Evolutionary conservation across 2,797 vertebrate genomes (phyloP), one percentile per base, ranked within the genome.

Genomic region (Sparus aurata): DNA sequence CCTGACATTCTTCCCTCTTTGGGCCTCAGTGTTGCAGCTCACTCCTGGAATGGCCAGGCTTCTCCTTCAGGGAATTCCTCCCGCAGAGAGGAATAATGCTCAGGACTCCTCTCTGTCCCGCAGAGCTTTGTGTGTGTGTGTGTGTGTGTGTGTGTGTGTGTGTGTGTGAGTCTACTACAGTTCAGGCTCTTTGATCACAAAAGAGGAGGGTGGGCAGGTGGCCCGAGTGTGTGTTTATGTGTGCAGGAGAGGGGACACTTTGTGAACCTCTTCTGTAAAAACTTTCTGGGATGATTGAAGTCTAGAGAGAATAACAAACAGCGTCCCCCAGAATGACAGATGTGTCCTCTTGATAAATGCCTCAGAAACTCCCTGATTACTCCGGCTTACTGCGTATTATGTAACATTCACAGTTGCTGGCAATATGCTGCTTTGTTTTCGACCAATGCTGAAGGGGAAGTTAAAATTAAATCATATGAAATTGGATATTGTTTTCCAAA

Each of bases 231-330:
- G 86, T 93, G 92, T 94, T 91, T 92, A 68, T 92, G 86, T 93
- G 85, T 87, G 80, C 82, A 86, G 85, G 67, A 84, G 88, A 79
- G 82, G 87, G 79, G 85, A 83, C 73, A 79, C 88, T 92, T 94
- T 94, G 90, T 95, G 95, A 95, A 94, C 76, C 87, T 79, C 74
- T 84, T 84, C 87, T 94, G 85, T 93, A 86, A 87, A 94, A 94
- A 88, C 86, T 52, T 89, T 94, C 83, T 92, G 75, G 75, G 85
- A 91, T 91, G 91, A 93, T 93, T 92, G 92, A 95, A 92, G 92
- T 93, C 70, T 67, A 68, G 60, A 60, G 85, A 93, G 84, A 94
- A 95, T 86, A 96, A 95, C 93, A 96, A 96, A 95, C 94, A 94
- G 63, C 73, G 52, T 60, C 83, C 80, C 82, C 57, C 84, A 72